A percentile compares a stretch with the other conserved stretches of the same genome.
These are phyloP conservation scores for Sacculina carcini DNA, from an alignment of 2,888 invertebrate genomes.

Conservation along the genomic window DNA sequence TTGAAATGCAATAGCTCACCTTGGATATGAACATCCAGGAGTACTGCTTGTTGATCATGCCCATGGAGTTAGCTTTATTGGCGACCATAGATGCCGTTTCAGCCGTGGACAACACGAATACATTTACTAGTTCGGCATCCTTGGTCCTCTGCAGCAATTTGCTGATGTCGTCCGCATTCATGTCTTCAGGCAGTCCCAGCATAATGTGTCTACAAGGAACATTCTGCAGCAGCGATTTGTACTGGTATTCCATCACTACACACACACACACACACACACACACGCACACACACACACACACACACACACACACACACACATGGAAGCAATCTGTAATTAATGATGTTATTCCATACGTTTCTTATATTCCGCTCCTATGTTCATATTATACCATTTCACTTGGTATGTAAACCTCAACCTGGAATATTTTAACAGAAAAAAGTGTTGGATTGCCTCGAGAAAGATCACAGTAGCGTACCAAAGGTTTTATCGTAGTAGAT, in stretches of 20 bases:
- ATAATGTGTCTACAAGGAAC: constrained; percentile 73
- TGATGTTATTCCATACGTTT: too few relatives aligned
- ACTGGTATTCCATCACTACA: constrained; percentile 73
- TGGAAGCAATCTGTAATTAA: too few relatives aligned
- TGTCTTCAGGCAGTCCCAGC: constrained; percentile 18
- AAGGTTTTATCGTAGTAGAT: constrained; percentile 69
- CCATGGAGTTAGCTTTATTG: constrained; percentile 39
- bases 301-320: too few relatives aligned
- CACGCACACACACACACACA: too few relatives aligned
- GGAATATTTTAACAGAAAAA: too few relatives aligned
- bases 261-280: constrained; percentile 1
- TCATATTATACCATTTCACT: too few relatives aligned
- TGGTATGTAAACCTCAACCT: too few relatives aligned
- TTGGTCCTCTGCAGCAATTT: constrained; percentile 13
- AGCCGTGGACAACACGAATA: constrained; percentile 51
- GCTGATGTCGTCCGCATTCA: constrained; percentile 22
- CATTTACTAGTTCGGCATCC: constrained; percentile 63
- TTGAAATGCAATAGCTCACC: too few relatives aligned
- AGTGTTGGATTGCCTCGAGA: too few relatives aligned
- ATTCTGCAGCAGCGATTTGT: constrained; percentile 64
- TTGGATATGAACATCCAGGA: constrained; percentile 65
- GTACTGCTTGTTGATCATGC: constrained; percentile 53
- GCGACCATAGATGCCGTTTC: constrained; percentile 40
- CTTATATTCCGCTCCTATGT: too few relatives aligned
- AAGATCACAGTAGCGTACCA: too few relatives aligned